Percentiles rank a stretch among this genome's conserved stretches.
Conservation (phyloP, 2,113 vertebrate genomes). For the Balaeniceps rex region DNA sequence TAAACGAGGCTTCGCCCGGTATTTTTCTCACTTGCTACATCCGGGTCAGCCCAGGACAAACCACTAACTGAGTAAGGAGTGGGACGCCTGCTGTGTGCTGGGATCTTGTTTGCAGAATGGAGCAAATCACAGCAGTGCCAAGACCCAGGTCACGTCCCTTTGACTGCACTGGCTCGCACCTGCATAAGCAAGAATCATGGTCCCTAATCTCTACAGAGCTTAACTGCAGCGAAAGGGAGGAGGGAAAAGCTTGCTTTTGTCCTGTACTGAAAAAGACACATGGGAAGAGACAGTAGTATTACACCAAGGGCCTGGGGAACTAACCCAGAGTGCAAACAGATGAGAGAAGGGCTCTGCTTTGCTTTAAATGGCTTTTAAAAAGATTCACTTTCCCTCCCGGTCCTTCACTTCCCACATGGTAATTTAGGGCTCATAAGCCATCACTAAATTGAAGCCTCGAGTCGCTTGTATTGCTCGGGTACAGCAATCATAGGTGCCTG, state of each 20-base stretch:
- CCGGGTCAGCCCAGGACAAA: slow-evolving; percentile 55
- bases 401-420: neutral
- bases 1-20: neutral
- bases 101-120: neutral
- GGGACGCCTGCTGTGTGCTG: neutral
- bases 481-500: neutral
- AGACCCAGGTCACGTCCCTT: neutral
- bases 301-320: neutral
- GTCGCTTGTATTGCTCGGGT: neutral
- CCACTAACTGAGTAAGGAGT: neutral
- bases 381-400: neutral
- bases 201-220: neutral
- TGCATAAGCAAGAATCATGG: neutral
- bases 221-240: neutral
- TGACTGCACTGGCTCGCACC: neutral
- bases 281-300: neutral
- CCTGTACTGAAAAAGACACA: neutral
- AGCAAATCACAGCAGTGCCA: neutral
- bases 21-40: slow-evolving; percentile 39
- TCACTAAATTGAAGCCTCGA: neutral
- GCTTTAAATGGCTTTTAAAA: neutral
- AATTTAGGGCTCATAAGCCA: neutral
- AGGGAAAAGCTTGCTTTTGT: neutral
- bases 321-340: neutral
- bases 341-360: neutral